Percentiles rank a stretch among this genome's conserved stretches.
phyloP scores from a whole-genome alignment of 2,888 invertebrate genomes.

The Brenthis hecate region DNA sequence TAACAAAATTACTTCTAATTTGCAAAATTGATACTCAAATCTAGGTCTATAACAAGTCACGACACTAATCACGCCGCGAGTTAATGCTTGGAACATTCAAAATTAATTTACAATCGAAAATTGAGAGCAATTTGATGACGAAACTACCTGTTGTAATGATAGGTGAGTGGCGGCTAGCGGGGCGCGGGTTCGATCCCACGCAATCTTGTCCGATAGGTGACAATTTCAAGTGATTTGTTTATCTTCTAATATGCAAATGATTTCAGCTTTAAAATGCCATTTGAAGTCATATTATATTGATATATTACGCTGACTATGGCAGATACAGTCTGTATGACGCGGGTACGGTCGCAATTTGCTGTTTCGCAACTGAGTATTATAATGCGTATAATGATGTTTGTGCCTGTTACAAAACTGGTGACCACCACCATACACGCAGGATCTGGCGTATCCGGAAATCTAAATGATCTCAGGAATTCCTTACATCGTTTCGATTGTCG shows the following conservation, averaged over 20 bases:
- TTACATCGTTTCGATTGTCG: no score
- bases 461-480: no score
- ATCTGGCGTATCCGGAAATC: no score
- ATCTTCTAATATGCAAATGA: constrained; percentile 1
- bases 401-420: background rate
- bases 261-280: background rate
- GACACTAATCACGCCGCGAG: constrained; percentile 25
- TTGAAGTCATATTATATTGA: background rate
- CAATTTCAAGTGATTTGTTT: constrained; percentile 11
- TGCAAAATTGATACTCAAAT: constrained; percentile 12
- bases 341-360: no score
- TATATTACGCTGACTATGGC: background rate
- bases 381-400: background rate
- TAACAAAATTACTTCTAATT: background rate
- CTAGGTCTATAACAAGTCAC: constrained; percentile 21
- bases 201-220: constrained; percentile 11
- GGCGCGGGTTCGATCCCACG: constrained; percentile 39
- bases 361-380: background rate
- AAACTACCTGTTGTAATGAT: constrained; percentile 35
- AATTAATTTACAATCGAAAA: constrained; percentile 38
- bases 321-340: no score
- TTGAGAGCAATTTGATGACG: constrained; percentile 37
- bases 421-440: no score
- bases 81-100: constrained; percentile 24
- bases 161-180: constrained; percentile 23